phyloP scores from a whole-genome alignment of 2,797 vertebrate genomes.

The Astyanax mexicanus region DNA sequence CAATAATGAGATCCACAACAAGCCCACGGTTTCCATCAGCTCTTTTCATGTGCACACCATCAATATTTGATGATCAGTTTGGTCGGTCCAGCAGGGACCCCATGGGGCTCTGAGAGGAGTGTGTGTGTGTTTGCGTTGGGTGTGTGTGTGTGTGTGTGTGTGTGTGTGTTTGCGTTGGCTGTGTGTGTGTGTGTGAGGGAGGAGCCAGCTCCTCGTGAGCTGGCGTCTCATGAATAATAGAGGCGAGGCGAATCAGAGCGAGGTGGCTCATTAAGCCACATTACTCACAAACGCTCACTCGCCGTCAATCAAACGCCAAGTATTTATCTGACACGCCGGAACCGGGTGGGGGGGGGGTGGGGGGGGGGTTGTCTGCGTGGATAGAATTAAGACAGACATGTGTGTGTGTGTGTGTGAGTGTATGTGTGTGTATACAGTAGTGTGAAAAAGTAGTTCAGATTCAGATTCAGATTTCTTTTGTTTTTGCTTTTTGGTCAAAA shows the following conservation, averaged over 20 bases:
- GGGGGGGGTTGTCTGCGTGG: neutral
- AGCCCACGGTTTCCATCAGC: slow-evolving; percentile 69
- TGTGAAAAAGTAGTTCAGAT: no score
- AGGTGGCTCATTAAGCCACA: slow-evolving; percentile 51
- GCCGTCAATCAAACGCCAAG: slow-evolving; percentile 46
- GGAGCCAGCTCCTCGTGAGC: slow-evolving; percentile 53
- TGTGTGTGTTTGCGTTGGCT: slow-evolving; percentile 41
- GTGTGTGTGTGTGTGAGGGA: slow-evolving; percentile 61
- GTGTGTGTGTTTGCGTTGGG: no score
- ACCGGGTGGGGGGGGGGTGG: slow-evolving; percentile 28
- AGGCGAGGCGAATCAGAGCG: slow-evolving; percentile 41
- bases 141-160: slow-evolving; percentile 59
- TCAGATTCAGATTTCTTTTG: no score
- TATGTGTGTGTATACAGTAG: neutral
- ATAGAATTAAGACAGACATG: slow-evolving; percentile 27
- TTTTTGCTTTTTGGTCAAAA: no score
- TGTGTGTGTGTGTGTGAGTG: slow-evolving; percentile 9
- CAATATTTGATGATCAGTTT: slow-evolving; percentile 76
- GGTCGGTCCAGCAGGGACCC: slow-evolving; percentile 59
- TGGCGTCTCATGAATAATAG: slow-evolving; percentile 53
- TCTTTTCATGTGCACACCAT: slow-evolving; percentile 74
- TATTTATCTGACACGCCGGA: slow-evolving; percentile 35
- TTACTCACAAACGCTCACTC: slow-evolving; percentile 41
- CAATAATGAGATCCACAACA: slow-evolving; percentile 66
- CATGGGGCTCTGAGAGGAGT: slow-evolving; percentile 38